Conservation (phyloP, 2,797 vertebrate genomes). For the Paguma larvata region DNA sequence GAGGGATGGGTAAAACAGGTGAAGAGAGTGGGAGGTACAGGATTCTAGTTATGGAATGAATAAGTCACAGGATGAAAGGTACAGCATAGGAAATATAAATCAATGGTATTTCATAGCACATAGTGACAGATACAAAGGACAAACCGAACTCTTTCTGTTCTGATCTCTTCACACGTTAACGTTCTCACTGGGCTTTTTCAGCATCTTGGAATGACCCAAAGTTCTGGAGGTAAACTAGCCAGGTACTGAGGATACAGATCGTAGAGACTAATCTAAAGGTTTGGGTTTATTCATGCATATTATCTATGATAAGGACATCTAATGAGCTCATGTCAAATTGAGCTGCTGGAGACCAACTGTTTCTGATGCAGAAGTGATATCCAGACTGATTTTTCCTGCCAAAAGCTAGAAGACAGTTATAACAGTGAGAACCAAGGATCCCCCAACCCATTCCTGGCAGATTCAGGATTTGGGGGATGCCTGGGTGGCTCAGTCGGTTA, state of each 20-base stretch:
- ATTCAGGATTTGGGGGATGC: not conserved
- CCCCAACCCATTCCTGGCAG: not conserved
- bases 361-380: not conserved
- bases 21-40: not conserved
- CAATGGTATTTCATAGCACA: not conserved
- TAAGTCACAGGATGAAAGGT: not conserved
- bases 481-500: too few species aligned
- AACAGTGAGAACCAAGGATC: not conserved
- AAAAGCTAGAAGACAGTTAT: too few species aligned
- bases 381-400: not conserved
- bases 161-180: not conserved
- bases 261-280: not conserved
- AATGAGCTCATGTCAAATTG: not conserved
- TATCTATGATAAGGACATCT: not conserved
- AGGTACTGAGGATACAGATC: not conserved
- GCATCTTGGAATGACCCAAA: not conserved
- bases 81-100: not conserved
- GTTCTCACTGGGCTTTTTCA: not conserved
- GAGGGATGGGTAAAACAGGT: not conserved
- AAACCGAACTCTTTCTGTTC: not conserved
- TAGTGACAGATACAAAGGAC: not conserved
- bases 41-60: not conserved
- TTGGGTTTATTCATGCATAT: not conserved
- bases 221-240: not conserved
- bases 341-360: not conserved